These are phyloP conservation scores for Manduca sexta DNA, from an alignment of 1,140 invertebrate species.

Conservation along the genomic window DNA sequence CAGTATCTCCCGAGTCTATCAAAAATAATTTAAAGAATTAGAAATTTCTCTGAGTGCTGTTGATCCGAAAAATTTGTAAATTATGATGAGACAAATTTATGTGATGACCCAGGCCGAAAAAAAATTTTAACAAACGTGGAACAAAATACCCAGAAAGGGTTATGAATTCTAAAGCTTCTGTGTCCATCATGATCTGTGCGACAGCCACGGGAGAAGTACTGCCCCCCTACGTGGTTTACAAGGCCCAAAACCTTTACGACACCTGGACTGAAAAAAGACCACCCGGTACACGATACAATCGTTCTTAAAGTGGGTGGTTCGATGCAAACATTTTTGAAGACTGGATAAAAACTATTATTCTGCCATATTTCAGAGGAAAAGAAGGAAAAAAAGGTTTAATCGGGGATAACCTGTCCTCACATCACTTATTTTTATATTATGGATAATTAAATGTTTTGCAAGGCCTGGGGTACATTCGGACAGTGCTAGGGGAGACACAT, in stretches of 20 bases:
- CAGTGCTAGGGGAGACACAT: too few species aligned
- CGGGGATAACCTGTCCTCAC: constrained; percentile 4
- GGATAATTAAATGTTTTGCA: too few species aligned
- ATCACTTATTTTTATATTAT: too few species aligned
- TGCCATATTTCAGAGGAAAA: not conserved
- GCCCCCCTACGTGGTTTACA: constrained; percentile 6
- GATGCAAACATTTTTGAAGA: constrained; percentile 1
- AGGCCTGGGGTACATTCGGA: too few species aligned
- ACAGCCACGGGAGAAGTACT: not conserved
- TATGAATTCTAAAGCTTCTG: constrained; percentile 1
- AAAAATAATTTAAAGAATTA: not conserved
- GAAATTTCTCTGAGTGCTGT: not conserved
- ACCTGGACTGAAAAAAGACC: constrained; percentile 6
- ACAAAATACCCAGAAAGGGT: constrained; percentile 5
- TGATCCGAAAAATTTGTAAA: not conserved
- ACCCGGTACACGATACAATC: not conserved
- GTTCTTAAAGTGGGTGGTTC: constrained; percentile 5
- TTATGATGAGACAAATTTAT: constrained; percentile 6
- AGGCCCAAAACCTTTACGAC: constrained; percentile 3
- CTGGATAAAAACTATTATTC: not conserved
- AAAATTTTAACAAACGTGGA: not conserved
- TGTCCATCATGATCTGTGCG: constrained; percentile 3
- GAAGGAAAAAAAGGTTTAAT: not conserved
- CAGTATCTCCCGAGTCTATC: not conserved
- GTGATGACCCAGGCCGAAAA: constrained; percentile 2